Evolutionary conservation across 2,113 vertebrate genomes (phyloP), one percentile per base, ranked within the genome.

Genomic region (Sorex araneus): DNA sequence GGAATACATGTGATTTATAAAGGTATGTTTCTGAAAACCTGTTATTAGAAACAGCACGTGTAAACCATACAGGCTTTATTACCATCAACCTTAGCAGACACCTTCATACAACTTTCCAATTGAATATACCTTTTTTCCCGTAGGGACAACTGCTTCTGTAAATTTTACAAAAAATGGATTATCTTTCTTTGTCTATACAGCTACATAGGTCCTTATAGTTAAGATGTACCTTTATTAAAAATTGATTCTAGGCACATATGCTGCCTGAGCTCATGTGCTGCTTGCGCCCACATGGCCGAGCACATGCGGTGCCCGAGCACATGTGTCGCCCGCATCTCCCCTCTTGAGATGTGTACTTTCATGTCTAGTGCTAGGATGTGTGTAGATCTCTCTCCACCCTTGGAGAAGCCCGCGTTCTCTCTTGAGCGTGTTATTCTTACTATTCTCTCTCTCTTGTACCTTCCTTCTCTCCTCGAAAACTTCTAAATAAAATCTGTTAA

Each of bases 31-130:
- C 87, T 77, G 28, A 93, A 94, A 76, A 84, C 4, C 25, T 50
- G 91, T n/a, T 63, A 87, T 71, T 87, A 92, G 50, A 90, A 87
- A 95, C 2, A 93, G 92, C 18, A 77, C 21, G 12, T 8, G 28
- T 47, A 10, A 57, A 92, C 36, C 11, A 94, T 8, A 8, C 25
- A 89, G 36, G 28, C 92, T 71, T 81, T 12, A 30, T 21, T 40
- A 73, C 19, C 18, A 76, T n/a, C 71, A 89, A 87, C 2, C 3
- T 63, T 77, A 77, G 34, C 54, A 89, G 25, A 19, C 88, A 67
- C 8, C 23, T 63, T 1, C 36, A 64, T 21, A 45, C 21, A 60
- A 90, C 54, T 81, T 89, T 74, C 93, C 21, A 75, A 21, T 16
- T 86, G 36, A 6, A 66, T 32, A 54, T 0, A 11, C 16, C 27